These are phyloP conservation scores for Thunnus thynnus DNA, from an alignment of 2,113 vertebrate genomes.

Conservation along the genomic window DNA sequence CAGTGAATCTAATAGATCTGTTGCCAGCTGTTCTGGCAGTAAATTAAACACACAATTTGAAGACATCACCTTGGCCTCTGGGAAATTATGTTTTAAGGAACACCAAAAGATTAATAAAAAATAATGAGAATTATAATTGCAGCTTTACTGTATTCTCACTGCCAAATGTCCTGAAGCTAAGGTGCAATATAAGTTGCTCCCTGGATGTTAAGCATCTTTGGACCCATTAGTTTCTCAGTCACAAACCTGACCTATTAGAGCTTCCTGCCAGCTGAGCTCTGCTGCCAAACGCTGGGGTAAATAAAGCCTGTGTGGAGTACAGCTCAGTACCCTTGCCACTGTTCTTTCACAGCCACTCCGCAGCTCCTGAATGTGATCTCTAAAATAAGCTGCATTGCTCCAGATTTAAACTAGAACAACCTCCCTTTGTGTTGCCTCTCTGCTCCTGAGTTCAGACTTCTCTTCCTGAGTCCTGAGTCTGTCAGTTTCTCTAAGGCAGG, in stretches of 20 bases:
- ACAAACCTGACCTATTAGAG: constrained; percentile 44
- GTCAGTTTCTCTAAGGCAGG: constrained; percentile 11
- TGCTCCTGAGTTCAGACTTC: background rate
- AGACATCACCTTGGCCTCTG: too few species aligned
- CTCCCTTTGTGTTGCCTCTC: constrained; percentile 15
- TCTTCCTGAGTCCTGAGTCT: background rate
- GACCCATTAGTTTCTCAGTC: constrained; percentile 28
- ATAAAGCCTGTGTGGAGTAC: constrained; percentile 48
- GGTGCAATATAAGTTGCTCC: background rate
- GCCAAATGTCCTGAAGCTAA: background rate
- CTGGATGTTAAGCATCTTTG: background rate
- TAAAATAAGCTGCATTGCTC: constrained; percentile 64
- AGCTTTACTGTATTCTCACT: background rate
- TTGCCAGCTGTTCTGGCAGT: too few species aligned
- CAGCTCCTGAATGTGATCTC: constrained; percentile 34
- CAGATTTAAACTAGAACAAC: constrained; percentile 61
- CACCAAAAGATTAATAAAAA: too few species aligned
- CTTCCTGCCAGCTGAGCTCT: constrained; percentile 43
- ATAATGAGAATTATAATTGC: too few species aligned
- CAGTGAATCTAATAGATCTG: too few species aligned
- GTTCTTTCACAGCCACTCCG: constrained; percentile 35
- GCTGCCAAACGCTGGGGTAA: constrained; percentile 45
- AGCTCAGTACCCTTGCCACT: constrained; percentile 22
- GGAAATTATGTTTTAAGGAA: too few species aligned
- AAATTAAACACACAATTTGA: too few species aligned